A percentile compares a stretch with the other conserved stretches of the same genome.
These are phyloP conservation scores for Erethizon dorsatum DNA, from an alignment of 2,797 vertebrate genomes.

Conservation along the genomic window DNA sequence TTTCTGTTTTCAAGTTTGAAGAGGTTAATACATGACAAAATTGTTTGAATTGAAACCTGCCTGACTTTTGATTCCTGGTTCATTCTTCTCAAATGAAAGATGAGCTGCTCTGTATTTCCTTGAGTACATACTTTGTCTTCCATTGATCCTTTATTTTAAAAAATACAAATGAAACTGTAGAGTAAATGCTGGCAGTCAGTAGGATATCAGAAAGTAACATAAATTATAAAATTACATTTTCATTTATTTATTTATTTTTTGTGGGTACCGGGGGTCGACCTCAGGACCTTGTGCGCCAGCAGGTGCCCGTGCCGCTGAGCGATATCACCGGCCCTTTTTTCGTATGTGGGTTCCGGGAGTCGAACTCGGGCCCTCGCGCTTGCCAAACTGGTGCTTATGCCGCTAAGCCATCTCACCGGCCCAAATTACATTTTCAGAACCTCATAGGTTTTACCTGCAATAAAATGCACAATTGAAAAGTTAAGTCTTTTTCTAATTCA, in stretches of 20 bases:
- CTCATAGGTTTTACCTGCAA: neutral
- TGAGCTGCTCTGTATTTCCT: neutral
- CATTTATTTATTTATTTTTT: too few species aligned
- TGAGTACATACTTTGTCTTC: neutral
- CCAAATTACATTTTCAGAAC: neutral
- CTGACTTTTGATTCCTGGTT: neutral
- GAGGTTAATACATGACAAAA: neutral
- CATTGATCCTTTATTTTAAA: neutral
- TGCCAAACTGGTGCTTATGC: too few species aligned
- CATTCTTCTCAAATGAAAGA: constrained; percentile 31
- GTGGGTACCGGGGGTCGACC: too few species aligned
- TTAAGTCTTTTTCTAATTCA: neutral
- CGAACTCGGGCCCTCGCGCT: too few species aligned
- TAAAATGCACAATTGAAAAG: constrained; percentile 1
- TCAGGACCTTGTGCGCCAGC: too few species aligned
- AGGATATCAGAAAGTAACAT: constrained; percentile 5
- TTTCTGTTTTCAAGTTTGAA: constrained; percentile 34
- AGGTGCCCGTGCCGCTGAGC: too few species aligned
- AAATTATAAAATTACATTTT: constrained; percentile 1
- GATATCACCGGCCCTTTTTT: too few species aligned
- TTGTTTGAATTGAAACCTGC: constrained; percentile 34
- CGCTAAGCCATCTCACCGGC: too few species aligned
- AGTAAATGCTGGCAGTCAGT: neutral
- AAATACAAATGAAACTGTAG: constrained; percentile 47
- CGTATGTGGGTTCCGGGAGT: too few species aligned